phyloP scores from a whole-genome alignment of 2,113 vertebrate genomes.

The Clupea harengus region DNA sequence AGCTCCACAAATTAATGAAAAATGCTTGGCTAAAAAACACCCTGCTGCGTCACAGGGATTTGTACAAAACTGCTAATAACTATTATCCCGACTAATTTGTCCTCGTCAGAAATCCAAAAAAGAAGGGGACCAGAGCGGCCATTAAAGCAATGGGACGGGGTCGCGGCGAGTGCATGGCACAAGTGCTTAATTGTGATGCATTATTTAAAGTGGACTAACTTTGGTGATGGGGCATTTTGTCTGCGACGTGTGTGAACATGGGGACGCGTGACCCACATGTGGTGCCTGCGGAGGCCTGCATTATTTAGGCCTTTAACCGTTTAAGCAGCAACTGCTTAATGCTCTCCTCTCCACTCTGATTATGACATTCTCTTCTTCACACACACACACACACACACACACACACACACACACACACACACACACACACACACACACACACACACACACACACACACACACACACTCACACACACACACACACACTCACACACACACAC shows the following conservation, averaged over 20 bases:
- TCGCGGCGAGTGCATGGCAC: background rate
- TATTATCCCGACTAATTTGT: constrained; percentile 27
- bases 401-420: too few species aligned
- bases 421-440: too few species aligned
- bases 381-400: too few species aligned
- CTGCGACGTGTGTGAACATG: constrained; percentile 27
- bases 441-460: background rate
- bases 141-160: background rate
- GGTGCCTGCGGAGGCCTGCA: constrained; percentile 33
- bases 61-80: constrained; percentile 22
- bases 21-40: constrained; percentile 13
- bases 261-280: constrained; percentile 32
- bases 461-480: background rate
- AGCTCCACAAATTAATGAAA: constrained; percentile 22
- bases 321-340: background rate
- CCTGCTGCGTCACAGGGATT: constrained; percentile 9
- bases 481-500: background rate
- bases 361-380: background rate
- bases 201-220: constrained; percentile 38
- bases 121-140: background rate
- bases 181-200: constrained; percentile 26
- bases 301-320: constrained; percentile 42
- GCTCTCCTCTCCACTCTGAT: background rate
- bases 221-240: constrained; percentile 32
- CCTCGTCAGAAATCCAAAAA: background rate